These are phyloP conservation scores for Deroptyus accipitrinus DNA, from an alignment of 2,113 vertebrate species.

Conservation along the genomic window DNA sequence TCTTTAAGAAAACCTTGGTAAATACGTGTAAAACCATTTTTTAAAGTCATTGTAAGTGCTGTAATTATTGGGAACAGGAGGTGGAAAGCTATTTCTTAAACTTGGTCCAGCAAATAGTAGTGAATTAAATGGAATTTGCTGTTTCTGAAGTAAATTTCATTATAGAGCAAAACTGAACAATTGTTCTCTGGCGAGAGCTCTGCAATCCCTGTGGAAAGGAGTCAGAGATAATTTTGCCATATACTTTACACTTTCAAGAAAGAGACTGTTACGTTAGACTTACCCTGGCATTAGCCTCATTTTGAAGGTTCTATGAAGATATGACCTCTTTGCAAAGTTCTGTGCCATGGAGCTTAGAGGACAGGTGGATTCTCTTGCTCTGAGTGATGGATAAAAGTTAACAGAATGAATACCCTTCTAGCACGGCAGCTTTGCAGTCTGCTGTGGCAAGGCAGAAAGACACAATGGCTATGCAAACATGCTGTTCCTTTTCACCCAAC, in stretches of 20 bases:
- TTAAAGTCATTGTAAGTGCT: neutral
- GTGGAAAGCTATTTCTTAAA: neutral
- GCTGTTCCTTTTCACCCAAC: neutral
- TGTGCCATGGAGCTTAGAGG: neutral
- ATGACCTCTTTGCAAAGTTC: neutral
- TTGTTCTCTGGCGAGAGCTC: neutral
- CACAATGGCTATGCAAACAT: neutral
- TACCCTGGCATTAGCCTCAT: neutral
- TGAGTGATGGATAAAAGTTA: neutral
- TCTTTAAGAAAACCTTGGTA: neutral
- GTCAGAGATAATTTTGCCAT: neutral
- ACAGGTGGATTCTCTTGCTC: neutral
- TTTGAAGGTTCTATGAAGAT: neutral
- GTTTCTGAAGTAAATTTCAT: neutral
- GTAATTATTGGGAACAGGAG: neutral
- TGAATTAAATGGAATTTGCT: neutral
- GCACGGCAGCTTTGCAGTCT: neutral
- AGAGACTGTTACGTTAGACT: rapidly evolving
- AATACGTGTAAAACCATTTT: neutral
- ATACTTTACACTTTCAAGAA: neutral
- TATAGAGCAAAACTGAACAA: neutral
- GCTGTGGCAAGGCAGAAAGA: neutral
- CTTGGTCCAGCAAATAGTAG: neutral
- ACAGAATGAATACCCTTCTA: neutral
- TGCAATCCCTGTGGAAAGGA: neutral